Evolutionary conservation across 2,797 vertebrate species (phyloP), one percentile per base, ranked within the genome.

Genomic region (Thunnus albacares): DNA sequence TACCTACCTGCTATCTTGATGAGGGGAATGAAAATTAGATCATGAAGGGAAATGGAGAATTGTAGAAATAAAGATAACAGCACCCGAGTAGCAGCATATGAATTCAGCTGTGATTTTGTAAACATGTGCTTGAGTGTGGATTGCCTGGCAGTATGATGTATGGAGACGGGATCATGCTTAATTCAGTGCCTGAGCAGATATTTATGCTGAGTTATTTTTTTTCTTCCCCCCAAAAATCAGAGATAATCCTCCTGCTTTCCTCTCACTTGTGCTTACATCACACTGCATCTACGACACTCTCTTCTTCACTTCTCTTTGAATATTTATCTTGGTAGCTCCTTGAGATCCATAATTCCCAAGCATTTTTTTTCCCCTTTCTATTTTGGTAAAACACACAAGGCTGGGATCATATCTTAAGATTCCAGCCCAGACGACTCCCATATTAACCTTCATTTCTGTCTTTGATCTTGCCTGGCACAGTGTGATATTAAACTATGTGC

Each of bases 401-500:
- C 45, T 57, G 26, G n/a, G n/a, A 55, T 78, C n/a, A 13, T 65
- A 70, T 73, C n/a, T 79, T 60, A 2, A 58, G 24, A 33, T 77
- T 83, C 57, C 14, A 38, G 0, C 63, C 69, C 53, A 47, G 60
- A 38, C 67, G 12, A 14, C 41, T 82, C 18, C 41, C 38, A 47
- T 73, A 70, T 85, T 84, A 85, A 86, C 83, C 78, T 66, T 65
- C 35, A 4, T 63, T 52, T 72, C 70, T 76, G 26, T 67, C 33
- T 89, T 82, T 87, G 62, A 74, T 87, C 63, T 51, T 24, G 41
- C 47, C 72, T 56, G n/a, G 53, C 63, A 56, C 43, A 24, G 41
- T 77, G 74, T 82, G 56, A 84, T 83, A 83, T 84, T 74, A 77
- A 79, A 87, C 77, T 71, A 64, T 82, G 65, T 82, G 78, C 71